Evolutionary conservation across 1,140 invertebrate species (phyloP), one percentile per base, ranked within the genome.

Genomic region (Armadillidium nasatum): DNA sequence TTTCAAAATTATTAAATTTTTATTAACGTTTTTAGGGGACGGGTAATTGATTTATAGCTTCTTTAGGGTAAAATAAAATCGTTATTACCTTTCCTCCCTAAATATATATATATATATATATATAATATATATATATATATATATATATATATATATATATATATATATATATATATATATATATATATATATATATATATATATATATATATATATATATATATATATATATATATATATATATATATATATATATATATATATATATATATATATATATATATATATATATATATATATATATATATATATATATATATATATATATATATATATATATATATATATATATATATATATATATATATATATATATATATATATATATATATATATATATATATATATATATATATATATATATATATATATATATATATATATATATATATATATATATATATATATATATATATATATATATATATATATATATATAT

Each of bases 291-390:
- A 15, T 15, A 13, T 15, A 60, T 60, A 60, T 60, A 60, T 60
- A 60, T 60, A 60, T 60, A 60, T 60, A 60, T 60, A 60, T 60
- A 60, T 60, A 60, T 60, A 60, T 60, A 60, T 19, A 60, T 19
- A 60, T 19, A 60, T 19, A 60, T 19, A 60, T 19, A 50, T 15
- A 50, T 15, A 50, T 15, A 50, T 15, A 50, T 15, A 50, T 15
- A n/a, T n/a, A n/a, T n/a, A n/a, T n/a, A n/a, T n/a, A n/a, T n/a
- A n/a, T n/a, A 60, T 13, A 15, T 15, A 60, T 60, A 60, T 13
- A 60, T 60, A 60, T 60, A 60, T 60, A 60, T 60, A 13, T 60
- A 60, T 60, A 15, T 15, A 60, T n/a, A 60, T 19, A 60, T 60
- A 15, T 60, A 60, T 19, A 60, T 60, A 60, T 60, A 60, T 60